These are phyloP conservation scores for Pseudobourletiella spinata DNA, from an alignment of 1,140 invertebrate species.

Conservation along the genomic window DNA sequence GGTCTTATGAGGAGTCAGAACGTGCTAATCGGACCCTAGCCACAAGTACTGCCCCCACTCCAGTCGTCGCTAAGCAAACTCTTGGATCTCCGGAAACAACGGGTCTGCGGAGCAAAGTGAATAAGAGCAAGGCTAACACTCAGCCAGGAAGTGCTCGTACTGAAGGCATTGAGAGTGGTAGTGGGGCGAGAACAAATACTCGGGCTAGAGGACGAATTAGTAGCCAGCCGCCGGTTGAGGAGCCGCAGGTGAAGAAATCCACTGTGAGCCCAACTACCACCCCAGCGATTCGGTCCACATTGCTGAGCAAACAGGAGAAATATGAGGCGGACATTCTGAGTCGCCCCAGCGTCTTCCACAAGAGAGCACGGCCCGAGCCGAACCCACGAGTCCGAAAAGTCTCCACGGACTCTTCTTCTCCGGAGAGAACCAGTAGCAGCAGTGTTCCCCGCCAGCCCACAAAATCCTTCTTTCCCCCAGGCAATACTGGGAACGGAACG, in stretches of 20 bases:
- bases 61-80: background rate
- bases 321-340: conserved; percentile 31
- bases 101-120: background rate
- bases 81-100: background rate
- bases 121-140: background rate
- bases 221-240: background rate
- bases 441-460: background rate
- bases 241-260: conserved; percentile 2
- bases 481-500: background rate
- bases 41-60: background rate
- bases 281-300: conserved; percentile 6
- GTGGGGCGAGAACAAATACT: background rate
- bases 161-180: background rate
- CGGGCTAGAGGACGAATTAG: background rate
- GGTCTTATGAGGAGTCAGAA: background rate
- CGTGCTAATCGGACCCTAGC: background rate
- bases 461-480: no score
- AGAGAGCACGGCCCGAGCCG: conserved; percentile 9
- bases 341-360: conserved; percentile 22
- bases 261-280: background rate
- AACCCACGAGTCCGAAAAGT: conserved; percentile 7
- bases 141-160: no score
- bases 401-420: conserved; percentile 12
- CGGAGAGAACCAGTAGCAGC: conserved; percentile 3
- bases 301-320: conserved; percentile 21